phyloP scores from a whole-genome alignment of 2,113 vertebrate species.

The Rattus rattus region DNA sequence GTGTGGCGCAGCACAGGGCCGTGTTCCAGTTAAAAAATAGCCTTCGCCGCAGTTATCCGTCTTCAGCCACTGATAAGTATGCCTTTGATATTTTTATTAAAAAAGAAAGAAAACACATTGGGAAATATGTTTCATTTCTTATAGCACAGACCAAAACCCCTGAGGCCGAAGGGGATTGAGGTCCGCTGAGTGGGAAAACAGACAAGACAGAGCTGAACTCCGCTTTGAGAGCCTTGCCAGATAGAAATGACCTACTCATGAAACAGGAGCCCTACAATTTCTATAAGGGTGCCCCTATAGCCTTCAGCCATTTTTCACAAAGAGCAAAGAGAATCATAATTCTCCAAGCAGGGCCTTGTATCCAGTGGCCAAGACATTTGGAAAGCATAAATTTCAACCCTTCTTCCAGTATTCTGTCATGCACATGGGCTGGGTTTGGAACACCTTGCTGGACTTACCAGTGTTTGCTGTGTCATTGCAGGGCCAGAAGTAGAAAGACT shows the following conservation, averaged over 20 bases:
- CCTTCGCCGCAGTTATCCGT: slow-evolving; percentile 75
- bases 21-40: slow-evolving; percentile 89
- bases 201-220: neutral
- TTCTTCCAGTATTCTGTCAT: neutral
- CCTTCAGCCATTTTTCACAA: neutral
- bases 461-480: neutral
- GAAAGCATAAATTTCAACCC: neutral
- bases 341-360: rapidly evolving
- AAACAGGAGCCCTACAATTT: neutral
- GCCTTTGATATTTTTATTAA: slow-evolving; percentile 88
- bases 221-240: slow-evolving; percentile 13
- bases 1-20: slow-evolving; percentile 87
- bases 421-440: rapidly evolving
- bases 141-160: slow-evolving; percentile 27
- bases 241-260: neutral
- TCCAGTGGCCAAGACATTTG: neutral
- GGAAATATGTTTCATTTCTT: slow-evolving; percentile 78
- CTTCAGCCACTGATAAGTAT: slow-evolving; percentile 84
- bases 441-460: neutral
- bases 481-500: neutral
- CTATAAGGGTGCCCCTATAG: neutral
- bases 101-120: slow-evolving; percentile 86
- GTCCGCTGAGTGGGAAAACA: neutral
- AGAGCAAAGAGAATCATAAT: neutral
- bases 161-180: slow-evolving; percentile 51